Evolutionary conservation across 1,140 invertebrate species (phyloP).

Genomic region (Matsumurasca onukii): DNA sequence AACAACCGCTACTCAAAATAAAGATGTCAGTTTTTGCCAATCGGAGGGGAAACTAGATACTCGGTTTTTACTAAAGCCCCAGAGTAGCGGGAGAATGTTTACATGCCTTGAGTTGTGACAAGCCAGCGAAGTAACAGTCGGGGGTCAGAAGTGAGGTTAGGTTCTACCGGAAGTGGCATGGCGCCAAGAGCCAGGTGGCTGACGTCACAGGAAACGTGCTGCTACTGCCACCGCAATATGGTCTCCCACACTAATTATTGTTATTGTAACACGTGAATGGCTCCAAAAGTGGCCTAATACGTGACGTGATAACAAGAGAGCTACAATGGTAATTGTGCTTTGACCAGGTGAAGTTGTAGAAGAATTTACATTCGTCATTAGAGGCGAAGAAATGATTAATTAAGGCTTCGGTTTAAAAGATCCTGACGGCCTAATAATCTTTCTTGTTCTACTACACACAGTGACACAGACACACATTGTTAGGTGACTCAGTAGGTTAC

Average conservation of each 20-base stretch:
- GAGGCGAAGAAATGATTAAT: too few relatives aligned
- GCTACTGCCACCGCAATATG: constrained; percentile 1
- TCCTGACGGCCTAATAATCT: too few relatives aligned
- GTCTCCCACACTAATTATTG: constrained; percentile 30
- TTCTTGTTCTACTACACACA: too few relatives aligned
- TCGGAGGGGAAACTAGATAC: constrained; percentile 15
- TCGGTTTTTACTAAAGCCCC: constrained; percentile 16
- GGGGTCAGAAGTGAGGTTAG: constrained; percentile 5
- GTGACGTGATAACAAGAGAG: not conserved
- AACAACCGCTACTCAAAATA: constrained; percentile 14
- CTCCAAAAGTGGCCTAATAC: not conserved
- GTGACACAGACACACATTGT: too few relatives aligned
- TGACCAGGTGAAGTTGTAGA: too few relatives aligned
- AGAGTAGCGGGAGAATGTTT: constrained; percentile 1
- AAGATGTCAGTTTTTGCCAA: constrained; percentile 19
- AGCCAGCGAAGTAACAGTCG: not conserved
- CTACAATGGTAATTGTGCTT: not conserved
- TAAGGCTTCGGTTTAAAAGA: too few relatives aligned
- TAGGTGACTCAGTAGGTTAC: too few relatives aligned
- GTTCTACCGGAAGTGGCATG: constrained; percentile 11
- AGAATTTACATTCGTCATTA: too few relatives aligned
- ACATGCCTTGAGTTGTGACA: too few relatives aligned
- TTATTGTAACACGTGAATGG: constrained; percentile 22
- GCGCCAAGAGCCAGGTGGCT: constrained; percentile 28
- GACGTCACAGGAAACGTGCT: constrained; percentile 24